Conservation (phyloP, 2,888 invertebrate genomes). For the Encarsia formosa region DNA sequence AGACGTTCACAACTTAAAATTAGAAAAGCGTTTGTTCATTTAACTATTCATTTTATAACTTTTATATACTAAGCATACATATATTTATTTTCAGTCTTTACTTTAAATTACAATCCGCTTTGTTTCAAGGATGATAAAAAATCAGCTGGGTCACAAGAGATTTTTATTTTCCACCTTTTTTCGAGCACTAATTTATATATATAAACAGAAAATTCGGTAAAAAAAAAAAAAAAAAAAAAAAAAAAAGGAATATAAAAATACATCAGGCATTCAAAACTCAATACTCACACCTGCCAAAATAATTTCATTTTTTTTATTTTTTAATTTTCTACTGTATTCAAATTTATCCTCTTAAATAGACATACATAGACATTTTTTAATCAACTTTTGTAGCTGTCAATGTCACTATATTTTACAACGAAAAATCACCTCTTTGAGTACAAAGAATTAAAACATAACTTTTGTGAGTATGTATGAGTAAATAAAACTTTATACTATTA, state of each 20-base stretch:
- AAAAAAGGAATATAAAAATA: slow-evolving; percentile 33
- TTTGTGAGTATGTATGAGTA: too few species aligned
- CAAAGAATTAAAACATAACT: too few species aligned
- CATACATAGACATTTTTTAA: slow-evolving; percentile 10
- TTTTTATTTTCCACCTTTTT: slow-evolving; percentile 9
- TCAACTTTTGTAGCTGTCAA: slow-evolving; percentile 44
- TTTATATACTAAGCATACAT: slow-evolving; percentile 23
- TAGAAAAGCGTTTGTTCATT: slow-evolving; percentile 17
- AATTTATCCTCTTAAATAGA: slow-evolving; percentile 7
- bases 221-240: slow-evolving; percentile 18
- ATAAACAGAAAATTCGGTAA: slow-evolving; percentile 28
- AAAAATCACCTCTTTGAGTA: not conserved
- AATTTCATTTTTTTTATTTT: slow-evolving; percentile 12
- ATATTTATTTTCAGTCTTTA: slow-evolving; percentile 42
- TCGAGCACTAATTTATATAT: slow-evolving; percentile 14
- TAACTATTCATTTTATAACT: slow-evolving; percentile 20
- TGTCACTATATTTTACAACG: slow-evolving; percentile 39
- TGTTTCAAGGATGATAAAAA: slow-evolving; percentile 18
- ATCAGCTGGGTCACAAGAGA: slow-evolving; percentile 26
- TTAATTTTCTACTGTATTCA: slow-evolving; percentile 8
- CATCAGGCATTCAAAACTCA: slow-evolving; percentile 14
- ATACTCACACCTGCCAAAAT: not conserved
- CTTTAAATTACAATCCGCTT: slow-evolving; percentile 38
- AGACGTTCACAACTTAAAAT: not conserved
- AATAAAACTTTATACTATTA: too few species aligned